A percentile compares a stretch with the other conserved stretches of the same genome.
Evolutionary conservation across 2,888 invertebrate species (phyloP).

Genomic region (Eugnorisma glareosa): DNA sequence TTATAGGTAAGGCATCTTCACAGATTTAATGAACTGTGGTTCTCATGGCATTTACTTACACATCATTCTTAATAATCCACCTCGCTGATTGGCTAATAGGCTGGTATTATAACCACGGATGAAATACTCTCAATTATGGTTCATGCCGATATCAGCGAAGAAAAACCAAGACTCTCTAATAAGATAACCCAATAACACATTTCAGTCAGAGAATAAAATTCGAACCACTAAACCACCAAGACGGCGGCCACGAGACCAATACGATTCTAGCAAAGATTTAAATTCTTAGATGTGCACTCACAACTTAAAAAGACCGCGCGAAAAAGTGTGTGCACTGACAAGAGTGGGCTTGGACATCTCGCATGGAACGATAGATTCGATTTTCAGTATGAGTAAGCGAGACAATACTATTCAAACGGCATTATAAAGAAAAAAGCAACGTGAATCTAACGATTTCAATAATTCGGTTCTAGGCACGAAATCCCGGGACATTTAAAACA

Average conservation of each 20-base stretch:
- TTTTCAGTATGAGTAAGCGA: background rate
- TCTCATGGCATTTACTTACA: slow-evolving; percentile 31
- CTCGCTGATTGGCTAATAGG: background rate
- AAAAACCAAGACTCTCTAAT: background rate
- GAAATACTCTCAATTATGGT: background rate
- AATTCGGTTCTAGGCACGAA: background rate
- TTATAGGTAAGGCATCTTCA: slow-evolving; percentile 6
- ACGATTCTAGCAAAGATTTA: background rate
- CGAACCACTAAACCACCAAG: background rate
- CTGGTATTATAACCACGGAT: background rate
- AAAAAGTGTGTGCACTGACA: background rate
- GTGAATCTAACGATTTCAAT: background rate
- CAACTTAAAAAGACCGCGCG: background rate
- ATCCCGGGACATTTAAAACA: background rate
- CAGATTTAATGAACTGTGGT: slow-evolving; percentile 26
- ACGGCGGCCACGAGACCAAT: background rate
- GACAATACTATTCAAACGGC: background rate
- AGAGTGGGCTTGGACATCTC: background rate
- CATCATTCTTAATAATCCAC: background rate
- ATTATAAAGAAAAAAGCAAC: background rate
- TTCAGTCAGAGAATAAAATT: background rate
- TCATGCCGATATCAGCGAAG: background rate
- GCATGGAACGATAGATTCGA: background rate
- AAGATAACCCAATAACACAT: background rate
- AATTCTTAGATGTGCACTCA: background rate